Conservation (phyloP, 2,797 vertebrate genomes). For the Anas capensis region DNA sequence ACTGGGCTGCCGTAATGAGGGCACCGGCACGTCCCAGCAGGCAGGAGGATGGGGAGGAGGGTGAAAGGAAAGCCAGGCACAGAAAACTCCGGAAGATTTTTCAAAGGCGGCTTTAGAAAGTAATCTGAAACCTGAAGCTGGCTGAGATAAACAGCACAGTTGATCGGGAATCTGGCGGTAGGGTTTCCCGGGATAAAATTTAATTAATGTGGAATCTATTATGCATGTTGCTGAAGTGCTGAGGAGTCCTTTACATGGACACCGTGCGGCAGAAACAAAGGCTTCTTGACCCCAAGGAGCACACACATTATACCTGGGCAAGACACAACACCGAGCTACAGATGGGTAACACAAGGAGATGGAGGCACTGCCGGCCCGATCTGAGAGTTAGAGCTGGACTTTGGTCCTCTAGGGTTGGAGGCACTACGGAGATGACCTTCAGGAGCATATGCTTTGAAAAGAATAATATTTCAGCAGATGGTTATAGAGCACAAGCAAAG, state of each 20-base stretch:
- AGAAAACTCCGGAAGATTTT: neutral
- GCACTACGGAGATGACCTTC: neutral
- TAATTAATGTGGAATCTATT: neutral
- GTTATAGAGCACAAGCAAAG: neutral
- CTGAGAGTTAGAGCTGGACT: rapidly evolving
- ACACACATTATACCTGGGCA: rapidly evolving
- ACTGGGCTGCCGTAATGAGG: constrained; percentile 18
- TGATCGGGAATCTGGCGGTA: neutral
- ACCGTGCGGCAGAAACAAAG: neutral
- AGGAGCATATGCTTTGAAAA: neutral
- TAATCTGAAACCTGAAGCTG: neutral
- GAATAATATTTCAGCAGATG: neutral
- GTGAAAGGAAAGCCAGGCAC: neutral
- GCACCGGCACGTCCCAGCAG: neutral
- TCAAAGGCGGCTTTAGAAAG: neutral
- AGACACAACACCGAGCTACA: neutral
- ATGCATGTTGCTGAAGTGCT: neutral
- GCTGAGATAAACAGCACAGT: neutral
- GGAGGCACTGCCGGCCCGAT: rapidly evolving
- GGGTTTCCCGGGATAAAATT: neutral
- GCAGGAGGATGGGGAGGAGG: neutral
- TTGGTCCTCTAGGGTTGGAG: neutral
- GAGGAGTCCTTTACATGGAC: rapidly evolving
- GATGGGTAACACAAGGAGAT: neutral
- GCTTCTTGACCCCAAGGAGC: neutral